These are phyloP conservation scores for Phortica variegata DNA, from an alignment of 1,140 invertebrate species.

Conservation along the genomic window DNA sequence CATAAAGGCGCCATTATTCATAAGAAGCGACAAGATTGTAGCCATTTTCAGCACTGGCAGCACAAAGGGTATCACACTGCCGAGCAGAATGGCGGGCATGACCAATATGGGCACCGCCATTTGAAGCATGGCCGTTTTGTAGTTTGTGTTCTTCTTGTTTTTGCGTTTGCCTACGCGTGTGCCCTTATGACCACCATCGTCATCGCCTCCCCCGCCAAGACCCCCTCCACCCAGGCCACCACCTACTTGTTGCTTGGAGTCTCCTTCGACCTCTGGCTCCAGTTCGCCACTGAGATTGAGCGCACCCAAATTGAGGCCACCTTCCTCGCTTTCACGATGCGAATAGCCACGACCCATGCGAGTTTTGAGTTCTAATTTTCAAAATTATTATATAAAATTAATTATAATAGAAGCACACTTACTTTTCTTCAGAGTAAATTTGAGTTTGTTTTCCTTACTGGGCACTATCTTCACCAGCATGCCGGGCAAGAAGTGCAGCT, in stretches of 20 bases:
- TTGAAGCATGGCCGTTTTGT: constrained; percentile 44
- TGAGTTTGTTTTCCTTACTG: constrained; percentile 51
- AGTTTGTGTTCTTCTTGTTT: constrained; percentile 33
- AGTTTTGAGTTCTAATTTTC: constrained; percentile 19
- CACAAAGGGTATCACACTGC: constrained; percentile 45
- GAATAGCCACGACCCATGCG: constrained; percentile 27
- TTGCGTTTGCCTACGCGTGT: constrained; percentile 23
- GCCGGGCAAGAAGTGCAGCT: constrained; percentile 47
- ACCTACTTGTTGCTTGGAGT: constrained; percentile 35
- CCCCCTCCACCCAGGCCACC: constrained; percentile 13
- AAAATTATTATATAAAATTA: constrained; percentile 2
- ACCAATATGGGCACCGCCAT: constrained; percentile 51
- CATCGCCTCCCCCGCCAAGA: constrained; percentile 12
- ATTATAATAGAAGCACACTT: background rate
- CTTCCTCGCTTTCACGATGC: constrained; percentile 6
- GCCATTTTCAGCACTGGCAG: constrained; percentile 53
- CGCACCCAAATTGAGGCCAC: no score
- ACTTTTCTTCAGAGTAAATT: constrained; percentile 48
- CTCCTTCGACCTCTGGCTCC: constrained; percentile 37
- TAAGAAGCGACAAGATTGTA: constrained; percentile 46
- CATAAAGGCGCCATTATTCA: constrained; percentile 54
- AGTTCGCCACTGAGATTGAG: constrained; percentile 21
- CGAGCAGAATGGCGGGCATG: constrained; percentile 45
- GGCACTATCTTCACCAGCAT: constrained; percentile 51
- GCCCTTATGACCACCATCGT: constrained; percentile 8